Percentiles rank a stretch among this genome's conserved stretches.
Evolutionary conservation across 2,888 invertebrate species (phyloP).

Genomic region (Ornithoptera alexandrae): DNA sequence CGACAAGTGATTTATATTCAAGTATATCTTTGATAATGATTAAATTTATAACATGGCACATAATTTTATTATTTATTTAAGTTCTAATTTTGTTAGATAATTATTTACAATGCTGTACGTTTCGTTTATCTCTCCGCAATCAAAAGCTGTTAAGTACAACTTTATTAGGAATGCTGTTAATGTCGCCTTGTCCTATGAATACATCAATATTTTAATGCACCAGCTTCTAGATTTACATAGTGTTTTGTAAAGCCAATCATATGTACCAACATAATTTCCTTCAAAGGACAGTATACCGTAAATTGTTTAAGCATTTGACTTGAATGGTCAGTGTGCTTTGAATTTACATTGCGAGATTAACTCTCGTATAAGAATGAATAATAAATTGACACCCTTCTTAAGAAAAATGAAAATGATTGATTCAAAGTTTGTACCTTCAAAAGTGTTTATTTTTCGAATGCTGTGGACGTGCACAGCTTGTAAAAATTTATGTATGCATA

Average conservation of each 20-base stretch:
- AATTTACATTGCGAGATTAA: constrained; percentile 39
- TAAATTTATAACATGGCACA: too few species aligned
- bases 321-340: constrained; percentile 34
- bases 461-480: too few species aligned
- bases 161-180: constrained; percentile 37
- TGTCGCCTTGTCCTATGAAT: constrained; percentile 40
- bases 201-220: constrained; percentile 43
- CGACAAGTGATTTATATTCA: too few species aligned
- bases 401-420: constrained; percentile 32
- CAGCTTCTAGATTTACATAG: constrained; percentile 38
- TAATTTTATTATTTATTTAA: too few species aligned
- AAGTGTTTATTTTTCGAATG: not conserved
- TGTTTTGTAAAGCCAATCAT: constrained; percentile 37
- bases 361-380: constrained; percentile 17
- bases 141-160: constrained; percentile 3
- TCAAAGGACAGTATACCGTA: constrained; percentile 35
- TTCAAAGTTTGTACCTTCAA: constrained; percentile 21
- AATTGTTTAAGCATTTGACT: constrained; percentile 38
- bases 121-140: not conserved
- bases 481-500: too few species aligned
- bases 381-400: constrained; percentile 30
- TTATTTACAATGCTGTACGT: not conserved
- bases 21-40: too few species aligned
- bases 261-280: constrained; percentile 36
- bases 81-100: too few species aligned